Percentiles rank a stretch among this genome's conserved stretches.
Evolutionary conservation across 2,113 vertebrate genomes (phyloP).

Genomic region (Bettongia penicillata): DNA sequence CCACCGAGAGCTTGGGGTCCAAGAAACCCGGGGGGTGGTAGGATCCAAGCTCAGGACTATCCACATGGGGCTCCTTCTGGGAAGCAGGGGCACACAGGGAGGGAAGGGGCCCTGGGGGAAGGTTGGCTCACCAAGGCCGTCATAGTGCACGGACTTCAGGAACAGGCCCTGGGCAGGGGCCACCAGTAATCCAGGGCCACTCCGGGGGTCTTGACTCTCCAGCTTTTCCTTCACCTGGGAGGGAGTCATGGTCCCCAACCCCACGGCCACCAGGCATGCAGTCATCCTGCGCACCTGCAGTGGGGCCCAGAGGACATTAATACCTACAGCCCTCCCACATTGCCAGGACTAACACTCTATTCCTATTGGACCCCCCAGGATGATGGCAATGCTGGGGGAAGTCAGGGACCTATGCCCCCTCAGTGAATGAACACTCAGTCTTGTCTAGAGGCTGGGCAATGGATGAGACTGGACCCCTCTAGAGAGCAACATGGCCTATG

Average conservation of each 20-base stretch:
- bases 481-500: neutral
- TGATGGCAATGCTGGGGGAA: rapidly evolving
- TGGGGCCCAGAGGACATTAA: rapidly evolving
- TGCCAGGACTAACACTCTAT: too few species aligned
- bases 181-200: slow-evolving; percentile 79
- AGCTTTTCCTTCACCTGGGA: slow-evolving; percentile 84
- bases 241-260: slow-evolving; percentile 83
- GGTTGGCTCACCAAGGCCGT: slow-evolving; percentile 32
- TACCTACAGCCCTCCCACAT: rapidly evolving
- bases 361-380: too few species aligned
- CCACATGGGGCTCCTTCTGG: too few species aligned
- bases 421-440: neutral
- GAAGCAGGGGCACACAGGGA: too few species aligned
- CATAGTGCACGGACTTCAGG: slow-evolving; percentile 89
- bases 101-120: too few species aligned
- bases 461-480: too few species aligned
- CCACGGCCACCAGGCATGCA: slow-evolving; percentile 90
- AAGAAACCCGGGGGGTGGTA: neutral
- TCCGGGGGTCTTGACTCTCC: slow-evolving; percentile 83
- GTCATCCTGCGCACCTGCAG: slow-evolving; percentile 92
- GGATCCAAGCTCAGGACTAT: too few species aligned
- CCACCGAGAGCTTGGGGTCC: neutral
- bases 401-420: neutral
- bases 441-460: neutral
- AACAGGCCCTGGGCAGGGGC: slow-evolving; percentile 91